Conservation (phyloP, 2,113 vertebrate genomes). For the Mustela lutreola region DNA sequence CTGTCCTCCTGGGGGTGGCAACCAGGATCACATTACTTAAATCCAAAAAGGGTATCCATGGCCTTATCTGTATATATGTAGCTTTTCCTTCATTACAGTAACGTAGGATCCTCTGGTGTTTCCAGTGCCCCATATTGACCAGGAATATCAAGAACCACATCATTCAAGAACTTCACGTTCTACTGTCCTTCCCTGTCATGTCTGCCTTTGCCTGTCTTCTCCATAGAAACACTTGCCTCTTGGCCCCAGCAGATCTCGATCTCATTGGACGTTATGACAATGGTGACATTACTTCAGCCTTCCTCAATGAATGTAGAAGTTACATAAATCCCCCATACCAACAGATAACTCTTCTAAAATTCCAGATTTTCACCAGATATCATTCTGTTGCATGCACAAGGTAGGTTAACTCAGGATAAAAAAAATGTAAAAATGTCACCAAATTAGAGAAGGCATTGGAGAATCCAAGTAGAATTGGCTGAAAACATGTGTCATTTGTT, state of each 20-base stretch:
- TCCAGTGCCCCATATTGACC: not conserved
- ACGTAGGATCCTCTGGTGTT: not conserved
- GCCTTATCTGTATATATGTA: accelerated
- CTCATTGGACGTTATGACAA: not conserved
- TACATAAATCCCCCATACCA: accelerated
- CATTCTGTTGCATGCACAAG: not conserved
- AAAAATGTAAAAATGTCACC: not conserved
- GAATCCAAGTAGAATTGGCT: not conserved
- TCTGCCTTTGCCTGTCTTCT: not conserved
- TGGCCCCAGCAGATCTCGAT: not conserved
- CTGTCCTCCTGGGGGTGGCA: not conserved
- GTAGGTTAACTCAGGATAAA: not conserved
- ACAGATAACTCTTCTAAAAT: not conserved
- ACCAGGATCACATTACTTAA: not conserved
- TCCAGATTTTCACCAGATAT: not conserved
- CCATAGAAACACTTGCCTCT: accelerated
- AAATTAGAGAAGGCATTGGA: not conserved
- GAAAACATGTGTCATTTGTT: not conserved
- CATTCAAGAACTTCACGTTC: accelerated
- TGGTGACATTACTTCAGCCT: not conserved
- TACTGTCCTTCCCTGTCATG: accelerated
- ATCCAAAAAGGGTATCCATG: not conserved
- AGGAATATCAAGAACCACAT: no score
- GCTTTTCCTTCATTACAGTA: not conserved
- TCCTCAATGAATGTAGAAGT: not conserved